These are phyloP conservation scores for Lordiphosa fenestrarum DNA, from an alignment of 2,888 invertebrate species.

Conservation along the genomic window DNA sequence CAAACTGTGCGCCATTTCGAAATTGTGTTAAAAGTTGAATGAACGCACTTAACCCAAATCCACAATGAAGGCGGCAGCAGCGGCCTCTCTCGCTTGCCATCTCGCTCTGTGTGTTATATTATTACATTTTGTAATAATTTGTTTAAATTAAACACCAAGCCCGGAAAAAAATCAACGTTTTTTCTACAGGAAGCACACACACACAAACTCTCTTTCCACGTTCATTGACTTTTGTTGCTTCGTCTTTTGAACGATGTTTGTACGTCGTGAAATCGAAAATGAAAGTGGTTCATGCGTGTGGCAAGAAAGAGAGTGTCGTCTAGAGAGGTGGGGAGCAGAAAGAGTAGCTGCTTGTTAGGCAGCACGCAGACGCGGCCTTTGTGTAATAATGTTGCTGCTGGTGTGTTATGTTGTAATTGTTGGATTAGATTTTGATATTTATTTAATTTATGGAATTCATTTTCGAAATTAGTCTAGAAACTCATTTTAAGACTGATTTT, in stretches of 20 bases:
- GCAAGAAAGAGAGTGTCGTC: constrained; percentile 11
- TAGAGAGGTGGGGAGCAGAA: not conserved
- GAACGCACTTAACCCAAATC: constrained; percentile 80
- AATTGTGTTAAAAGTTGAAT: constrained; percentile 80
- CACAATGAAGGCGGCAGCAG: constrained; percentile 39
- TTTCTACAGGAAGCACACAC: constrained; percentile 52
- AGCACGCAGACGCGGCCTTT: constrained; percentile 53
- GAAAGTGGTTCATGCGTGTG: constrained; percentile 62
- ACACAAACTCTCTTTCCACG: constrained; percentile 31
- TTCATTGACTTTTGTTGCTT: constrained; percentile 61
- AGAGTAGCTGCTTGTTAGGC: constrained; percentile 44
- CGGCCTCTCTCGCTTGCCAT: constrained; percentile 14
- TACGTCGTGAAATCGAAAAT: constrained; percentile 55
- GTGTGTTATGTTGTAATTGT: constrained; percentile 61
- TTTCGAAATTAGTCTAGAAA: no score
- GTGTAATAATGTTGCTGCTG: constrained; percentile 45
- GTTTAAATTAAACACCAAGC: constrained; percentile 58
- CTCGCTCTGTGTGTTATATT: constrained; percentile 25
- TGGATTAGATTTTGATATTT: constrained; percentile 57
- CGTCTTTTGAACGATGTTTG: no score
- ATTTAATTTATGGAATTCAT: not conserved
- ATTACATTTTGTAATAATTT: constrained; percentile 68
- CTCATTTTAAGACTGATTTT: no score
- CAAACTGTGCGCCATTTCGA: constrained; percentile 62
- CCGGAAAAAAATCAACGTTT: constrained; percentile 31